Conservation (phyloP, 1,140 invertebrate species). For the Atopsyche davidsoni region DNA sequence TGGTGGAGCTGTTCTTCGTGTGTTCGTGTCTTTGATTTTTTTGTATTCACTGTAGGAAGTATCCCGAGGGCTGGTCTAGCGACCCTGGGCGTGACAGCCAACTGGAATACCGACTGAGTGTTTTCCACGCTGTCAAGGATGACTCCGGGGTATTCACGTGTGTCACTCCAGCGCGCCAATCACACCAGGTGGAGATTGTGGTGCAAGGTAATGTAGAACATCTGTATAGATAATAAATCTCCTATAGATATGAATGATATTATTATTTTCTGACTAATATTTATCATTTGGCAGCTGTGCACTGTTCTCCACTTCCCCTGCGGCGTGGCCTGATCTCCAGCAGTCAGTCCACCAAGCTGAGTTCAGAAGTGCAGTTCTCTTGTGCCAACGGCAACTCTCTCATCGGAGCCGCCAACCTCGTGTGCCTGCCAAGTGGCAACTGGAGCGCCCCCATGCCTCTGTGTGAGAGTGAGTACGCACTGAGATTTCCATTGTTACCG, state of each 20-base stretch:
- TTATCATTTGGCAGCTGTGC: slow-evolving; percentile 53
- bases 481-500: not conserved
- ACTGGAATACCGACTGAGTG: slow-evolving; percentile 75
- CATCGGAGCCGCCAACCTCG: slow-evolving; percentile 64
- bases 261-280: slow-evolving; percentile 8
- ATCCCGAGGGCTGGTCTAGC: slow-evolving; percentile 76
- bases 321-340: slow-evolving; percentile 64
- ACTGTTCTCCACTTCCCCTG: slow-evolving; percentile 64
- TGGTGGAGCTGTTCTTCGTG: too few relatives aligned
- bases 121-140: slow-evolving; percentile 68
- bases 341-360: slow-evolving; percentile 64
- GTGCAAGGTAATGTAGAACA: slow-evolving; percentile 56
- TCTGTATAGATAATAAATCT: not conserved
- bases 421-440: slow-evolving; percentile 73
- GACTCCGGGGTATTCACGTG: slow-evolving; percentile 79
- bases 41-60: slow-evolving; percentile 57
- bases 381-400: slow-evolving; percentile 79
- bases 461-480: slow-evolving; percentile 63
- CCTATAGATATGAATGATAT: not conserved
- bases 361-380: slow-evolving; percentile 64
- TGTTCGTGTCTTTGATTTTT: too few relatives aligned
- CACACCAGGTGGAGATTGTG: slow-evolving; percentile 71
- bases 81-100: slow-evolving; percentile 71
- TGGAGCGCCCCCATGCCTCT: slow-evolving; percentile 75
- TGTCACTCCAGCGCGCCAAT: slow-evolving; percentile 71